Base-by-base conservation (phyloP, 2,113 vertebrate genomes). In the Charina bottae region DNA sequence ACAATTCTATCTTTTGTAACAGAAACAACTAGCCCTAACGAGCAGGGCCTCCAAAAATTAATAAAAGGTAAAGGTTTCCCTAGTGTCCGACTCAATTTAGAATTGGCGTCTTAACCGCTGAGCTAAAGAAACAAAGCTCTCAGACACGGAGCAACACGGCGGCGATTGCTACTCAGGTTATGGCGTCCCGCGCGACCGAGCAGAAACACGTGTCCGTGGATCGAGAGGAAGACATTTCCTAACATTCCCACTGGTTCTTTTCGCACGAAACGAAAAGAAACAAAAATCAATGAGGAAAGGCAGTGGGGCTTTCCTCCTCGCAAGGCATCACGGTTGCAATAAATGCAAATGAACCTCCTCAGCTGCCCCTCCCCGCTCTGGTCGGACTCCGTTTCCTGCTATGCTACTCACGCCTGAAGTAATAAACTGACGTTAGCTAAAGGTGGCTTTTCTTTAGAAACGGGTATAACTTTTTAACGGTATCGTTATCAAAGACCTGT, bases 221-320 rank as follows among this genome's bases (percentile, higher is more conserved):
- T 58, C 0, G 1, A 17, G 2, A 26, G 0, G 0, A 4, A 83
- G 1, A 2, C 4, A 1, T 33, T 24, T 2, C 3, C 37, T 0
- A 28, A 0, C 5, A 23, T 59, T 46, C 7, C 23, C 13, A 1
- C 54, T 2, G 7, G 21, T 23, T 37, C 46, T 2, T 21, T 68
- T 23, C 4, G 12, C 15, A 28, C 11, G 62, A 15, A 26, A 2
- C 5, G 42, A 12, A 88, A 68, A 28, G 6, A 26, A 15, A 0
- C 26, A 9, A 21, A 21, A 17, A 46, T 11, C 13, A 8, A 23
- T 10, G 23, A 0, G 6, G 7, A 17, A 15, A 8, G 4, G 46
- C 2, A 0, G 26, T 9, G 5, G 11, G 23, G 2, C 33, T 5
- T 9, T 4, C 37, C 56, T 19, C 13, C 17, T 9, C 55, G 89